Evolutionary conservation across 1,140 invertebrate species (phyloP).

Genomic region (Apocrypta bakeri): DNA sequence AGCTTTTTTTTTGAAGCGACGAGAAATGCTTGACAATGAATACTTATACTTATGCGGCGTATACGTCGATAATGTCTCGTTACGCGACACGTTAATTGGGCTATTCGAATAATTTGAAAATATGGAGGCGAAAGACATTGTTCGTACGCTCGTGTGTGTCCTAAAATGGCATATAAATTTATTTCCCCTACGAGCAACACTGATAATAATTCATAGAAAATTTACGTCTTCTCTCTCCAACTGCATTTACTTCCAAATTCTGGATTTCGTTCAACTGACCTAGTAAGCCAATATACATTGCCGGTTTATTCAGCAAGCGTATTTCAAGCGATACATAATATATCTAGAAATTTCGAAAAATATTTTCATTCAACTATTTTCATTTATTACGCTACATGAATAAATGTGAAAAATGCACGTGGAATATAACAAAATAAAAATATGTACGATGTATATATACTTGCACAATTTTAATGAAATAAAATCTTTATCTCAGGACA

Average conservation of each 20-base stretch:
- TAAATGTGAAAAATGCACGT: no score
- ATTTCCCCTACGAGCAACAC: neutral
- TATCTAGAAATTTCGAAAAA: no score
- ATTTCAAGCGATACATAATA: no score
- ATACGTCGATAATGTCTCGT: neutral
- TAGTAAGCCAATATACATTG: constrained; percentile 4
- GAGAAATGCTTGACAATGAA: no score
- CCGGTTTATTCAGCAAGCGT: neutral
- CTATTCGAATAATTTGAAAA: neutral
- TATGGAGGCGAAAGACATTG: neutral
- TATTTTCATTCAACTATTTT: no score
- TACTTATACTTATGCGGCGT: no score
- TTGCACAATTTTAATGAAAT: no score
- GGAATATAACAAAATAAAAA: no score
- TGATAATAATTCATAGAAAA: constrained; percentile 26
- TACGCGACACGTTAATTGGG: neutral
- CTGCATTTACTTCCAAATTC: constrained; percentile 7
- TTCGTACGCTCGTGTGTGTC: neutral
- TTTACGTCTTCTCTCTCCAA: neutral
- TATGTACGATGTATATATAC: no score
- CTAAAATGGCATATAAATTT: neutral
- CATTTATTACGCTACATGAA: no score
- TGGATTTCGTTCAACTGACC: neutral
- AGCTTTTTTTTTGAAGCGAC: no score
- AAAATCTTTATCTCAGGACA: no score